Conservation (phyloP, 2,797 vertebrate genomes). For the Rhinoraja longicauda region DNA sequence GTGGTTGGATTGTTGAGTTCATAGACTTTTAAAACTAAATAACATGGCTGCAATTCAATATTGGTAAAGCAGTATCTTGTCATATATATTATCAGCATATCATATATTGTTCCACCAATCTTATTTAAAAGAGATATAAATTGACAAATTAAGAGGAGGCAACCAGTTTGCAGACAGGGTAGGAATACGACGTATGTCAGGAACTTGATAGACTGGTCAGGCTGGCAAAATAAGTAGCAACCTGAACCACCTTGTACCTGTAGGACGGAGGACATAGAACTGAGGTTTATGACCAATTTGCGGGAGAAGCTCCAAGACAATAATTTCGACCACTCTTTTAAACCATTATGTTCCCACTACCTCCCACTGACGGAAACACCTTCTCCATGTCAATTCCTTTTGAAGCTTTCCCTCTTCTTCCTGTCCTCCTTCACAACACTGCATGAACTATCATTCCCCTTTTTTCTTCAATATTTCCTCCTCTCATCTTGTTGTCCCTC, state of each 20-base stretch:
- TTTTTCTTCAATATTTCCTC: too few species aligned
- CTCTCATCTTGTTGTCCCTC: too few species aligned
- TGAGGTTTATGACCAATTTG: neutral
- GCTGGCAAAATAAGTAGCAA: neutral
- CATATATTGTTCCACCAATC: neutral
- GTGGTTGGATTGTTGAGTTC: neutral
- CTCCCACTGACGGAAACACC: neutral
- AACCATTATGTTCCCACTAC: neutral
- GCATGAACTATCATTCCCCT: too few species aligned
- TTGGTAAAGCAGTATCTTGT: neutral
- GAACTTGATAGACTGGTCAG: neutral
- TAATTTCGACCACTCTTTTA: neutral
- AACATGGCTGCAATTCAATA: neutral
- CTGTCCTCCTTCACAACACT: neutral
- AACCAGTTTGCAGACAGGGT: neutral
- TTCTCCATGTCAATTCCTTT: neutral
- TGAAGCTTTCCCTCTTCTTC: neutral
- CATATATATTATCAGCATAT: neutral
- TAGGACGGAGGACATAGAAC: neutral
- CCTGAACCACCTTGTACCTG: neutral
- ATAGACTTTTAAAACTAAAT: neutral
- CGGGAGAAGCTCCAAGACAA: neutral
- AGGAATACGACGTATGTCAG: neutral
- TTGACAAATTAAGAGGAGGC: neutral
- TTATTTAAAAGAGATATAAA: neutral